Conservation (phyloP, 2,113 vertebrate species). For the Dicerorhinus sumatrensis region DNA sequence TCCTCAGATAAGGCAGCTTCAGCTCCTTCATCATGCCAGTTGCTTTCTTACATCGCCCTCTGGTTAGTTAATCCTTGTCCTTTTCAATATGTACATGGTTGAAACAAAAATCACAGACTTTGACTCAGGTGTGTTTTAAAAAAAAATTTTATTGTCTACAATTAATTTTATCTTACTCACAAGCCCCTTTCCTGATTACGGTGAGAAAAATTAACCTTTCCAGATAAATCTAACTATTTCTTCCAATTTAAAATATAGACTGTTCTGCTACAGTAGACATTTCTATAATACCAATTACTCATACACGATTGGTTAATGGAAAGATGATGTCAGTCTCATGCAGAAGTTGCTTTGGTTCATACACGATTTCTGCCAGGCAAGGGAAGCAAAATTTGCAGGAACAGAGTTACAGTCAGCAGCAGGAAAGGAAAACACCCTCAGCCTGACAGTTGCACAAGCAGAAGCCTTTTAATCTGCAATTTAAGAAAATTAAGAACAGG, state of each 20-base stretch:
- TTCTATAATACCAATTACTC: background rate
- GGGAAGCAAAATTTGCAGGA: background rate
- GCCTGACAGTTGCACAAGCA: background rate
- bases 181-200: background rate
- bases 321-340: background rate
- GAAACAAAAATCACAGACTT: background rate
- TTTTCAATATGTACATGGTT: background rate
- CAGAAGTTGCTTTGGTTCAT: background rate
- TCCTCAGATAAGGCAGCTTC: background rate
- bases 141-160: background rate
- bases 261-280: background rate
- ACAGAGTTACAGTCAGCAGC: background rate
- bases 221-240: background rate
- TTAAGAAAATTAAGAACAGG: background rate
- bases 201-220: slow-evolving; percentile 38
- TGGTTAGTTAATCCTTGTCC: background rate
- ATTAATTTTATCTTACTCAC: background rate
- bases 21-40: background rate
- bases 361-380: background rate
- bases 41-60: background rate
- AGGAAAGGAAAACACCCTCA: background rate
- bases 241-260: background rate
- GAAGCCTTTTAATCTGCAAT: background rate
- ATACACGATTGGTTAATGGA: background rate
- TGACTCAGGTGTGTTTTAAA: background rate